phyloP scores from a whole-genome alignment of 2,888 invertebrate species.

The Antheraea yamamai region DNA sequence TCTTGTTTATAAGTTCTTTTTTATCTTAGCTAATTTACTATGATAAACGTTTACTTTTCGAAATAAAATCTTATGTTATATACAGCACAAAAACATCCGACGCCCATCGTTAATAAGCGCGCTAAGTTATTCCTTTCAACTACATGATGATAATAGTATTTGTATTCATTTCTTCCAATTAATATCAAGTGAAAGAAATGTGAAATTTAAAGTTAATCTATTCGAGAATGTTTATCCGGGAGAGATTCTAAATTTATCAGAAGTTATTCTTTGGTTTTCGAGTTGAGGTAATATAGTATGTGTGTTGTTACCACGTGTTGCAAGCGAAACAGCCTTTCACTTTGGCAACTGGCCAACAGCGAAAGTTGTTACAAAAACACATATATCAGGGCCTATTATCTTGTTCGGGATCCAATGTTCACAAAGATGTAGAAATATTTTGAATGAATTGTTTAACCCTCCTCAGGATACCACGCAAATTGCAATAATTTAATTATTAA shows the following conservation, averaged over 20 bases:
- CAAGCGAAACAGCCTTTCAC: conserved; percentile 44
- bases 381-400: conserved; percentile 8
- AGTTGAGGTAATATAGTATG: conserved; percentile 28
- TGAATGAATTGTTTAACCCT: neutral
- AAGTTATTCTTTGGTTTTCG: neutral
- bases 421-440: neutral
- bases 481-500: neutral
- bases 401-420: neutral
- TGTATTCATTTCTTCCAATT: neutral
- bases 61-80: neutral
- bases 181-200: neutral
- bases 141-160: neutral
- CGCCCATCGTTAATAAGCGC: too few species aligned
- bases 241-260: neutral
- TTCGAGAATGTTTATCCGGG: neutral
- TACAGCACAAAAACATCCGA: neutral
- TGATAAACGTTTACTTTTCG: neutral
- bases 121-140: neutral
- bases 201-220: conserved; percentile 1
- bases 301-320: conserved; percentile 20
- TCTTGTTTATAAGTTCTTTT: neutral
- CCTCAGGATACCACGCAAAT: neutral
- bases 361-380: conserved; percentile 39
- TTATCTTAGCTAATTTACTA: neutral
- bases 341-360: conserved; percentile 34